Percentiles rank a stretch among this genome's conserved stretches.
Evolutionary conservation across 1,140 invertebrate genomes (phyloP).

Genomic region (Anoplophora glabripennis): DNA sequence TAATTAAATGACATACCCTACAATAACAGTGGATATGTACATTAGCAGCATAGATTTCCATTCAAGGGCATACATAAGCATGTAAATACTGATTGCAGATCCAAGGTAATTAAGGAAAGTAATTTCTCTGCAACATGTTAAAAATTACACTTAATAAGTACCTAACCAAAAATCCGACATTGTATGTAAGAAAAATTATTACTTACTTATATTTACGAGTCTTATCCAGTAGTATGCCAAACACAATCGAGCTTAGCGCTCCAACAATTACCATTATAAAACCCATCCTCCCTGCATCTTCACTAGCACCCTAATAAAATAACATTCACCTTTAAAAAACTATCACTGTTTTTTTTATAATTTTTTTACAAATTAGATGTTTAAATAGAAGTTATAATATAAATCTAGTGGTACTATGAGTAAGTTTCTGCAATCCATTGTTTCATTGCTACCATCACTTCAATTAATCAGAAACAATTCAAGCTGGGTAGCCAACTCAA

Average conservation of each 20-base stretch:
- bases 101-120: constrained; percentile 18
- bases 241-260: constrained; percentile 64
- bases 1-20: constrained; percentile 23
- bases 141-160: too few species aligned
- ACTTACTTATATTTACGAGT: constrained; percentile 52
- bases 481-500: too few species aligned
- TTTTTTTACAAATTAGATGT: too few species aligned
- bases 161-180: too few species aligned
- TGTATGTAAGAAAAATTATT: neutral
- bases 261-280: constrained; percentile 67
- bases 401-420: too few species aligned
- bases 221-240: constrained; percentile 68
- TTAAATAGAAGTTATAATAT: too few species aligned
- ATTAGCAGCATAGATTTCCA: constrained; percentile 14
- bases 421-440: too few species aligned
- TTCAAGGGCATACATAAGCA: constrained; percentile 24
- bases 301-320: constrained; percentile 40
- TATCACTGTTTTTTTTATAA: neutral
- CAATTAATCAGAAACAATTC: too few species aligned
- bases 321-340: neutral
- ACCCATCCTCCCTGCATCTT: constrained; percentile 67
- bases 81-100: constrained; percentile 15
- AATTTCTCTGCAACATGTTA: constrained; percentile 24
- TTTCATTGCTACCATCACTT: too few species aligned
- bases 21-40: constrained; percentile 16